Evolutionary conservation across 2,797 vertebrate genomes (phyloP).

Genomic region (Gambelia wislizenii): DNA sequence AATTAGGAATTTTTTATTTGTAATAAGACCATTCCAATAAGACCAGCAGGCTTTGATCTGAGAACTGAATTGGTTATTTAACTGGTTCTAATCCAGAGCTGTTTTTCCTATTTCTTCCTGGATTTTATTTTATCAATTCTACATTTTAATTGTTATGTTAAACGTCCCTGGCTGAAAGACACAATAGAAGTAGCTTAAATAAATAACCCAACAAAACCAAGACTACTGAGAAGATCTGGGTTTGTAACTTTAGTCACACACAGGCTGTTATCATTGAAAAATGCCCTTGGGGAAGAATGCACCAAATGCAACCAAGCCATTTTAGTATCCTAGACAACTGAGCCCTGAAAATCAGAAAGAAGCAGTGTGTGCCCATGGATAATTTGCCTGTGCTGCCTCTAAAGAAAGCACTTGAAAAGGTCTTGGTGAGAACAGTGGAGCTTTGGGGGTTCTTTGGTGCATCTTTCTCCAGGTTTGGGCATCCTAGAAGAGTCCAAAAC

Average conservation of each 20-base stretch:
- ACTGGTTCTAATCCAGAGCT: background rate
- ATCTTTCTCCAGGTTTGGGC: background rate
- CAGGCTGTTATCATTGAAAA: slow-evolving; percentile 42
- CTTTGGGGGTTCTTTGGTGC: background rate
- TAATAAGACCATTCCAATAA: too few species aligned
- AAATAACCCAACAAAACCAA: too few species aligned
- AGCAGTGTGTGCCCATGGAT: background rate
- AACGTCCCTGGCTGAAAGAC: background rate
- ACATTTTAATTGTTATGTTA: background rate
- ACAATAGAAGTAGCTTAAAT: too few species aligned
- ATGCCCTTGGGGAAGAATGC: slow-evolving; percentile 36
- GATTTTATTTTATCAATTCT: background rate
- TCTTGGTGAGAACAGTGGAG: background rate
- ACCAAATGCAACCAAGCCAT: slow-evolving; percentile 55
- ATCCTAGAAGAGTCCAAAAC: background rate
- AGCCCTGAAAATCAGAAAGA: background rate
- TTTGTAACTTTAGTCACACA: background rate
- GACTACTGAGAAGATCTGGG: background rate
- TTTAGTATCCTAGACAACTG: slow-evolving; percentile 62
- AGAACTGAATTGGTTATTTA: background rate
- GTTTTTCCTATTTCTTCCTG: background rate
- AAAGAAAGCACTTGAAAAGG: background rate
- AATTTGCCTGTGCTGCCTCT: background rate
- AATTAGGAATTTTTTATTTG: too few species aligned
- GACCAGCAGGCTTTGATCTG: background rate